Percentiles rank a stretch among this genome's conserved stretches.
phyloP scores from a whole-genome alignment of 2,113 vertebrate species.

The Dascyllus trimaculatus region DNA sequence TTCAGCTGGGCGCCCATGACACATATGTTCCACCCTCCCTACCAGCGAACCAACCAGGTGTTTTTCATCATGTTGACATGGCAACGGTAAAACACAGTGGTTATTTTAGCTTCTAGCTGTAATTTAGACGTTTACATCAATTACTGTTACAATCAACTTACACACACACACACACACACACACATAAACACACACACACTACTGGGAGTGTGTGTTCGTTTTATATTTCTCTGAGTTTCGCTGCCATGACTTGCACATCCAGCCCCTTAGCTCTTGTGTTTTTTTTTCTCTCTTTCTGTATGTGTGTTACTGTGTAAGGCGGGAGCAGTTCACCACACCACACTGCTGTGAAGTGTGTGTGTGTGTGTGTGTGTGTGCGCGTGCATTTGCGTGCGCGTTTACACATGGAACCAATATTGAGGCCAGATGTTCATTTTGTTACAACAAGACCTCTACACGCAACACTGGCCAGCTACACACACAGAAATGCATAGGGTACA shows the following conservation, averaged over 20 bases:
- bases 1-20: constrained; percentile 43
- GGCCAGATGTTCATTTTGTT: constrained; percentile 83
- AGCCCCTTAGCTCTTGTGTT: constrained; percentile 24
- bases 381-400: constrained; percentile 53
- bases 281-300: constrained; percentile 21
- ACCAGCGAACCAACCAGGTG: constrained; percentile 73
- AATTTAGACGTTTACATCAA: constrained; percentile 86
- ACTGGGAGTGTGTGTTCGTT: constrained; percentile 51
- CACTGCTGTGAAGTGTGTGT: constrained; percentile 20
- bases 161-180: constrained; percentile 61
- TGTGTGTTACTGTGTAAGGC: constrained; percentile 63
- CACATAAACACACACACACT: constrained; percentile 62
- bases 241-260: constrained; percentile 45
- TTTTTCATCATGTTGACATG: constrained; percentile 82
- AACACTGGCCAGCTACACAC: constrained; percentile 66
- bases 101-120: constrained; percentile 84
- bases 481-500: constrained; percentile 47
- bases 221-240: constrained; percentile 49
- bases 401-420: constrained; percentile 83
- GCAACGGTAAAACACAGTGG: constrained; percentile 83
- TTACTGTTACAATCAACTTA: constrained; percentile 83
- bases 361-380: constrained; percentile 20
- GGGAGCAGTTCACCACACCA: constrained; percentile 59
- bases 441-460: constrained; percentile 84
- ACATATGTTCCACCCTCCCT: constrained; percentile 70